A percentile compares a stretch with the other conserved stretches of the same genome.
phyloP scores from a whole-genome alignment of 2,888 invertebrate genomes.

The Nebria brevicollis region DNA sequence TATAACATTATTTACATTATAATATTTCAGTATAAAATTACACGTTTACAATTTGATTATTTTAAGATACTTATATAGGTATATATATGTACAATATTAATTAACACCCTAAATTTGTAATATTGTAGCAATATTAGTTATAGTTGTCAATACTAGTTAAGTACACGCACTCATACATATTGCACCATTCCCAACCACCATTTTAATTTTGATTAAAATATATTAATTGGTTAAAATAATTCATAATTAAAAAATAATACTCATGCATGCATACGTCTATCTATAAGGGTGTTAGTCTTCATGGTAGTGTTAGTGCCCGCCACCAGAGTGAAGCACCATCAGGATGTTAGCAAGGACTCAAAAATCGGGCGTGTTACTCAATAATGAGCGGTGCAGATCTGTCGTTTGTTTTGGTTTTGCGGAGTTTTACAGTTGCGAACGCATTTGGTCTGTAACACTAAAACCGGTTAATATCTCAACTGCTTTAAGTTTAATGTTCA shows the following conservation, averaged over 20 bases:
- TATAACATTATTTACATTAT: conserved; percentile 33
- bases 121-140: conserved; percentile 3
- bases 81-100: conserved; percentile 8
- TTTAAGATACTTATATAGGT: neutral
- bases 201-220: conserved; percentile 23
- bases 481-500: conserved; percentile 45
- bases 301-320: neutral
- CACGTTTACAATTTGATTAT: conserved; percentile 30
- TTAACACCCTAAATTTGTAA: neutral
- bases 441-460: conserved; percentile 79
- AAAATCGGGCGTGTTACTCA: conserved; percentile 58
- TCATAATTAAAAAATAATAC: conserved; percentile 3
- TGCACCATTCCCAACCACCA: conserved; percentile 65
- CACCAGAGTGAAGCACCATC: conserved; percentile 29
- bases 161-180: conserved; percentile 53
- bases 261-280: neutral
- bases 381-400: conserved; percentile 81
- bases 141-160: conserved; percentile 8
- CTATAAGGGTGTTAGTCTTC: neutral
- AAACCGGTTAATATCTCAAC: conserved; percentile 51
- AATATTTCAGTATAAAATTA: conserved; percentile 30
- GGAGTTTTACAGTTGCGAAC: conserved; percentile 88
- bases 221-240: conserved; percentile 5
- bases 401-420: conserved; percentile 88
- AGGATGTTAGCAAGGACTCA: neutral